Evolutionary conservation across 2,797 vertebrate genomes (phyloP), one percentile per base, ranked within the genome.

Genomic region (Macrochelys suwanniensis): DNA sequence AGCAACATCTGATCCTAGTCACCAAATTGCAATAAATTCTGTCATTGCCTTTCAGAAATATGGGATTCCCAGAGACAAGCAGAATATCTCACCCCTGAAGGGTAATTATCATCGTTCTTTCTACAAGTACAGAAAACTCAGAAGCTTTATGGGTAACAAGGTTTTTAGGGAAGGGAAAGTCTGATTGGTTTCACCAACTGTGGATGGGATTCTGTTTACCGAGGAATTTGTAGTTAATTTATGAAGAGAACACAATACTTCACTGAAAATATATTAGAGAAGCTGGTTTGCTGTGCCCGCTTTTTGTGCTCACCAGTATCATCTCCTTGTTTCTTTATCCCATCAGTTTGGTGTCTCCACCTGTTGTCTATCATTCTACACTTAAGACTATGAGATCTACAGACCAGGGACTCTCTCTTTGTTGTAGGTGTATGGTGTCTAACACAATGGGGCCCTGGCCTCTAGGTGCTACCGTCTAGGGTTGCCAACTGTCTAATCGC

Each of bases 161-260:
- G 25, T 65, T 37, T 65, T 83, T 82, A 47, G 28, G 28, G 61
- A 77, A 89, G 56, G n/a, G 74, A 93, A 94, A 90, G 74, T 81
- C 79, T 31, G 80, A 8, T 0, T 11, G 26, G 54, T 23, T 88
- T 88, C 17, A 79, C 49, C 33, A 33, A 42, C 50, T 86, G 68
- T 59, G 25, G n/a, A 65, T 37, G 61, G 68, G 2, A 7, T 83
- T 74, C 83, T 56, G 54, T 84, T 49, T 92, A 82, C 21, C n/a
- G 56, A 13, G 3, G 54, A 31, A 84, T 76, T 95, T 92, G 94
- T 91, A 94, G 84, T 89, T 77, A n/a, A 76, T 78, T 85, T 8
- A 26, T 5, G 71, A 78, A 37, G 0, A 12, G 87, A 45, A 11
- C 42, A 89, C 79, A 74, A 88, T 1, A 12, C 0, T 88, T 83